Conservation (phyloP, 2,113 vertebrate species). For the Azemiops feae region DNA sequence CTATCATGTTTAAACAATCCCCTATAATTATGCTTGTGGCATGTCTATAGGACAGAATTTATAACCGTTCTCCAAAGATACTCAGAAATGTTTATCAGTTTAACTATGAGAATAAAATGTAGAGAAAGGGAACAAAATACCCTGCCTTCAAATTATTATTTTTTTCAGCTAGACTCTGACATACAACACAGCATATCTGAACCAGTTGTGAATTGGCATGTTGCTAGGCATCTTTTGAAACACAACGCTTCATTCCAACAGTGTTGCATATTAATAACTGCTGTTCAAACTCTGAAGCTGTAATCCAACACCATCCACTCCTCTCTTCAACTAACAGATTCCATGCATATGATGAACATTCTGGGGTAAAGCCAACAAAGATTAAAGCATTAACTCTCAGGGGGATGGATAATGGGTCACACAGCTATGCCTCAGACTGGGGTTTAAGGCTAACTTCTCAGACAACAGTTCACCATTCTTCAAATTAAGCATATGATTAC, state of each 20-base stretch:
- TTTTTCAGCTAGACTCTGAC: conserved; percentile 50
- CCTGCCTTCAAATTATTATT: neutral
- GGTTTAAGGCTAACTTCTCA: conserved; percentile 45
- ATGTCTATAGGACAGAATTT: conserved; percentile 12
- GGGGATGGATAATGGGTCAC: conserved; percentile 46
- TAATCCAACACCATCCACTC: conserved; percentile 48
- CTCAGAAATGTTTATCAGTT: conserved; percentile 28
- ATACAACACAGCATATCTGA: conserved; percentile 40
- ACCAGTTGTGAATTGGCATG: conserved; percentile 32
- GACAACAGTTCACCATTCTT: neutral
- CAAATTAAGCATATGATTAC: conserved; percentile 4
- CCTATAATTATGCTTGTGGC: neutral
- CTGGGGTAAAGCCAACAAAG: conserved; percentile 45
- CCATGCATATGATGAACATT: conserved; percentile 43
- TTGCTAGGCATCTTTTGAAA: conserved; percentile 59
- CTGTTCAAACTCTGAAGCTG: conserved; percentile 38
- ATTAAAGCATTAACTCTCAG: conserved; percentile 46
- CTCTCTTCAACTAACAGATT: conserved; percentile 38
- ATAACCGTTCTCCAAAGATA: conserved; percentile 4
- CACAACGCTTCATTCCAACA: conserved; percentile 34
- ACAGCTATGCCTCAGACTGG: conserved; percentile 37
- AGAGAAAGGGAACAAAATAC: neutral
- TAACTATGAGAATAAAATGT: neutral
- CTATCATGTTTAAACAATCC: neutral
- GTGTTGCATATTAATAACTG: conserved; percentile 41